Conservation (phyloP, 2,797 vertebrate genomes). For the Eidolon dupreanum region DNA sequence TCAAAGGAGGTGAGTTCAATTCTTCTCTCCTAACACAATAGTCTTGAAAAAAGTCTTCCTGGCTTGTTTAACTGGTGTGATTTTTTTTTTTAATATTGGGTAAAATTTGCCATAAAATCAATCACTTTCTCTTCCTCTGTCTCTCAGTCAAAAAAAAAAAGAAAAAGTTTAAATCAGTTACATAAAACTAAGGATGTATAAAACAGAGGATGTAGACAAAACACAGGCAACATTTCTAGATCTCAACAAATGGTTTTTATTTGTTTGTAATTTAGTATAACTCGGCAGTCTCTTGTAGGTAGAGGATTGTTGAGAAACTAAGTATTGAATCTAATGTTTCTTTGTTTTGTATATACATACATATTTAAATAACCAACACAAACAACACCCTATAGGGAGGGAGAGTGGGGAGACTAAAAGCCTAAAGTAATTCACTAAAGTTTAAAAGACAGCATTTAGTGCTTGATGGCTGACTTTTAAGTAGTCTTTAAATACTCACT, state of each 20-base stretch:
- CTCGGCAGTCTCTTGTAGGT: not conserved
- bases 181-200: not conserved
- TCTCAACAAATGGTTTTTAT: slow-evolving; percentile 12
- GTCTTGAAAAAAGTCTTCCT: not conserved
- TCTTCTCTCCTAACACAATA: not conserved
- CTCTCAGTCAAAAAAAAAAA: not conserved
- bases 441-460: not conserved
- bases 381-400: not conserved
- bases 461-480: not conserved
- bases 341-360: not conserved
- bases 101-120: not conserved
- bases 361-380: not conserved
- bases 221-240: not conserved
- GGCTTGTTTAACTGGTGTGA: not conserved
- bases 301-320: not conserved
- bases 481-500: slow-evolving; percentile 19
- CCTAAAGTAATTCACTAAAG: not conserved
- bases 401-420: not conserved
- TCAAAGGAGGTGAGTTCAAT: not conserved
- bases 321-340: slow-evolving; percentile 1
- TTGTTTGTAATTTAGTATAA: slow-evolving; percentile 44
- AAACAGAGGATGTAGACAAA: not conserved
- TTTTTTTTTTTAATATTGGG: not conserved
- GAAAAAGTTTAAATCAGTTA: not conserved
- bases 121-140: not conserved